Conservation (phyloP, 1,140 invertebrate species). For the Rhizoglyphus robini region DNA sequence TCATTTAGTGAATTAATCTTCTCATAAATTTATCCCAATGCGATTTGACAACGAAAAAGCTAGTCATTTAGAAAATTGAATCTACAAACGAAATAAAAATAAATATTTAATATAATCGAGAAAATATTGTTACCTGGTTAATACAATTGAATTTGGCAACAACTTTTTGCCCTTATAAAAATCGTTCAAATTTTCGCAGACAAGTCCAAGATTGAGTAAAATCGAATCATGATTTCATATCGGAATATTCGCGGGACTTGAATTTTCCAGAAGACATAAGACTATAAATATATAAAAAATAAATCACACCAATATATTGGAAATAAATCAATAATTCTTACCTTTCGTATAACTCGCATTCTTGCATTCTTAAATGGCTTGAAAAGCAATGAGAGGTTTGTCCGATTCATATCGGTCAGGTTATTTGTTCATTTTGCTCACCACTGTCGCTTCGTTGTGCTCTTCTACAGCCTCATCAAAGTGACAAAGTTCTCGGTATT, state of each 20-base stretch:
- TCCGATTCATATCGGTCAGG: slow-evolving; percentile 32
- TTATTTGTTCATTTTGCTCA: slow-evolving; percentile 47
- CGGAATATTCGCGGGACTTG: slow-evolving; percentile 43
- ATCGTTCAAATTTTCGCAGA: slow-evolving; percentile 54
- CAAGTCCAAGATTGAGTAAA: slow-evolving; percentile 67
- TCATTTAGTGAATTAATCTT: slow-evolving; percentile 44
- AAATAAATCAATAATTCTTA: not conserved
- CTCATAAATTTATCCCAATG: slow-evolving; percentile 48
- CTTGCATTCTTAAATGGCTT: slow-evolving; percentile 45
- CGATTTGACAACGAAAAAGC: slow-evolving; percentile 56
- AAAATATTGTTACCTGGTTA: slow-evolving; percentile 30
- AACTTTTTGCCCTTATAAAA: slow-evolving; percentile 38
- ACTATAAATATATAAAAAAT: not conserved
- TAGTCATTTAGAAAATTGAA: slow-evolving; percentile 59
- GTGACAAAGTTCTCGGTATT: slow-evolving; percentile 33
- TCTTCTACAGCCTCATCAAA: slow-evolving; percentile 59
- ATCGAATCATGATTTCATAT: slow-evolving; percentile 71
- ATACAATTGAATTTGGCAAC: slow-evolving; percentile 31
- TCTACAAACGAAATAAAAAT: slow-evolving; percentile 29
- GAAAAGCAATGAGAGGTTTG: not conserved
- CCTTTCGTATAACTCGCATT: slow-evolving; percentile 18
- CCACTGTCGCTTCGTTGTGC: slow-evolving; percentile 49
- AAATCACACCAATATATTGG: too few relatives aligned
- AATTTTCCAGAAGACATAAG: slow-evolving; percentile 27
- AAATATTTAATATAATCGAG: slow-evolving; percentile 3